phyloP scores from a whole-genome alignment of 2,888 invertebrate genomes.

The Cephalotes varians region DNA sequence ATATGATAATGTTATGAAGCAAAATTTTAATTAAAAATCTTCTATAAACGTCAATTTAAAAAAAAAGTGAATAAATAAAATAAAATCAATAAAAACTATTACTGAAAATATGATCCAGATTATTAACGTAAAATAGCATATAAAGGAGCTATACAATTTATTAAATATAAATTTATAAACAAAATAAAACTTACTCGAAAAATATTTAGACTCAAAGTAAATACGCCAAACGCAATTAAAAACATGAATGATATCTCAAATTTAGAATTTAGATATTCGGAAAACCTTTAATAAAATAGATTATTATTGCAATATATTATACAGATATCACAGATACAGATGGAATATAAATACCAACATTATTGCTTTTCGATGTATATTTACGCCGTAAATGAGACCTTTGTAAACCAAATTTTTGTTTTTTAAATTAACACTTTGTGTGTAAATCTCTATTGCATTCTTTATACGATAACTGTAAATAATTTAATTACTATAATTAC shows the following conservation, averaged over 20 bases:
- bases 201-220: not conserved
- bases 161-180: not conserved
- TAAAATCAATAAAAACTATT: too few relatives aligned
- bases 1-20: too few relatives aligned
- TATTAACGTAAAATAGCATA: not conserved
- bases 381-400: not conserved
- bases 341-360: not conserved
- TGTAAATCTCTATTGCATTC: not conserved
- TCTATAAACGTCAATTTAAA: too few relatives aligned
- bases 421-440: not conserved
- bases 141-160: not conserved
- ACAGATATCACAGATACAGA: too few relatives aligned
- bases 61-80: too few relatives aligned
- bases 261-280: not conserved
- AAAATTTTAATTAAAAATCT: too few relatives aligned
- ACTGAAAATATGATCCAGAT: not conserved
- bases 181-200: not conserved
- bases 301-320: not conserved
- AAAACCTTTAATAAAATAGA: not conserved
- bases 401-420: not conserved
- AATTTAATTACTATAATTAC: not conserved
- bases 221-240: not conserved
- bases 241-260: not conserved
- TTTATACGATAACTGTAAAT: conserved; percentile 1
- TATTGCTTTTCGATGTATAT: conserved; percentile 13